These are phyloP conservation scores for Spisula subtruncata DNA, from an alignment of 2,888 invertebrate genomes.

Conservation along the genomic window DNA sequence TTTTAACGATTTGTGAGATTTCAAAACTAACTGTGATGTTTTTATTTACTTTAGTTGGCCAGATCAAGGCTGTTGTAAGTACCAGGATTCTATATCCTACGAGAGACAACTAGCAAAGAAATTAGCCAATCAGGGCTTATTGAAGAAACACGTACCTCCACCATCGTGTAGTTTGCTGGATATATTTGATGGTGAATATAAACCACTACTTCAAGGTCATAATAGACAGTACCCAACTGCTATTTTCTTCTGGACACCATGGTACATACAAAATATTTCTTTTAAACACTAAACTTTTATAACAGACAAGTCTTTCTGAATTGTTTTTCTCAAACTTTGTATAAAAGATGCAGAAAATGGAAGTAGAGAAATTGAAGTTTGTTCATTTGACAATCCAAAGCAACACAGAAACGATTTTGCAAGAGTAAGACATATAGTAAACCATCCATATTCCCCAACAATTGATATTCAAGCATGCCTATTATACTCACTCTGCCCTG, in stretches of 20 bases:
- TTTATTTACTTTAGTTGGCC: conserved; percentile 83
- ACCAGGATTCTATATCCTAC: conserved; percentile 82
- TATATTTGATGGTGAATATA: conserved; percentile 86
- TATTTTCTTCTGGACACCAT: conserved; percentile 87
- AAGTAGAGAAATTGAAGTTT: no score
- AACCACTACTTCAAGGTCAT: conserved; percentile 84
- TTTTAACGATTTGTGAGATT: no score
- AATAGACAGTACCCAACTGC: conserved; percentile 83
- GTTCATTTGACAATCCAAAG: no score
- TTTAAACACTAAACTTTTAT: no score
- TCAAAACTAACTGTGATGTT: not conserved
- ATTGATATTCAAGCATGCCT: no score
- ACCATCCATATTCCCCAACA: no score
- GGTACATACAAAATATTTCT: conserved; percentile 72
- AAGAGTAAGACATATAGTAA: no score
- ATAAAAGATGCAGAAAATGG: no score
- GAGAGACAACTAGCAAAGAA: conserved; percentile 84
- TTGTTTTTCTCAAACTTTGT: no score
- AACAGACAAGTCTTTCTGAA: no score
- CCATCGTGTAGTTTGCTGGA: conserved; percentile 85
- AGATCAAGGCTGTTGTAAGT: conserved; percentile 85
- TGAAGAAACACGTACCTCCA: conserved; percentile 84
- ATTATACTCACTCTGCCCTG: no score
- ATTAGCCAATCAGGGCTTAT: conserved; percentile 86
- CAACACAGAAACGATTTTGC: no score